phyloP scores from a whole-genome alignment of 2,888 invertebrate genomes.

The Eupsilia transversa region DNA sequence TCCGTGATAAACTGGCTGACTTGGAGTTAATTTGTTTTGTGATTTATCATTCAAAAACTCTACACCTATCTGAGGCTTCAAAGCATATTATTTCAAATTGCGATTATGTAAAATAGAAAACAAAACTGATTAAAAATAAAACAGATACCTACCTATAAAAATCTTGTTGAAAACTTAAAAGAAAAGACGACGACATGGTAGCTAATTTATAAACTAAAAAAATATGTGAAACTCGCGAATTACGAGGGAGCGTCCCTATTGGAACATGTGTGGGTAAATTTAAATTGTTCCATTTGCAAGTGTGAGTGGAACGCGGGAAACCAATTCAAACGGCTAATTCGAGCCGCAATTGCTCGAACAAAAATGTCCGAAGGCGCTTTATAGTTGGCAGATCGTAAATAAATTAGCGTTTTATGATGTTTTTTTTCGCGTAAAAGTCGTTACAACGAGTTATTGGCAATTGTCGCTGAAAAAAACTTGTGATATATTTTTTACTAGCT shows the following conservation, averaged over 20 bases:
- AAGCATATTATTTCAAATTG: constrained; percentile 13
- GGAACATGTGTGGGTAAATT: constrained; percentile 69
- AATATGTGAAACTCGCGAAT: background rate
- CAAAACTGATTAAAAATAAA: too few species aligned
- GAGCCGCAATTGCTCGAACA: constrained; percentile 76
- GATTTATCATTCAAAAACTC: constrained; percentile 40
- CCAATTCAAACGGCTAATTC: constrained; percentile 87
- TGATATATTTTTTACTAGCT: constrained; percentile 48
- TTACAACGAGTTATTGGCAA: constrained; percentile 73
- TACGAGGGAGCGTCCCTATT: constrained; percentile 54
- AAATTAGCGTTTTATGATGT: constrained; percentile 74
- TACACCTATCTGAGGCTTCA: constrained; percentile 12
- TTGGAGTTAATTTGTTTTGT: constrained; percentile 50
- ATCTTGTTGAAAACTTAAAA: background rate
- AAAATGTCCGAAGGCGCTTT: constrained; percentile 71
- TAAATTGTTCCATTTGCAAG: constrained; percentile 73
- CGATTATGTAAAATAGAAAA: background rate
- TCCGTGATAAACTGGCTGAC: constrained; percentile 38
- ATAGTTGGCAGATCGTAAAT: constrained; percentile 82
- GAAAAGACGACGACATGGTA: constrained; percentile 14
- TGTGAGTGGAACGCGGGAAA: constrained; percentile 78
- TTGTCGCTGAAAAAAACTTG: constrained; percentile 56
- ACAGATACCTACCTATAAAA: too few species aligned
- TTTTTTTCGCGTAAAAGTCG: constrained; percentile 69
- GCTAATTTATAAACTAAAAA: constrained; percentile 24